Percentiles rank a stretch among this genome's conserved stretches.
phyloP scores from a whole-genome alignment of 1,140 invertebrate genomes.

The Pomacea maculata region DNA sequence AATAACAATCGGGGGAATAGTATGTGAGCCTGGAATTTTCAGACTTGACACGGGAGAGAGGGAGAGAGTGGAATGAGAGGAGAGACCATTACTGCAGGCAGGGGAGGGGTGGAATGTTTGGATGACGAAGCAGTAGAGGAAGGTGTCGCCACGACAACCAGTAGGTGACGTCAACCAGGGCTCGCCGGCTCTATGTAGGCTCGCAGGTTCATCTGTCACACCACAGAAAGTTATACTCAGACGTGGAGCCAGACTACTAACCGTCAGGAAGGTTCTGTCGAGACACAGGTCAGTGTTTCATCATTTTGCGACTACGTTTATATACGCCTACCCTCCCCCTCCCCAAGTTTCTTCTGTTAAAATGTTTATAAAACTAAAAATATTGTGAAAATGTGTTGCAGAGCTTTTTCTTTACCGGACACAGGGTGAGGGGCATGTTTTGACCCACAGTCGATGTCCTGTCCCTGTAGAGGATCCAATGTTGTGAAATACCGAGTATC shows the following conservation, averaged over 20 bases:
- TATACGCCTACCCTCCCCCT: neutral
- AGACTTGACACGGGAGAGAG: neutral
- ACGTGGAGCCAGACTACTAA: neutral
- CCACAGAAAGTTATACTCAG: too few species aligned
- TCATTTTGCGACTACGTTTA: neutral
- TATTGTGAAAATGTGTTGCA: neutral
- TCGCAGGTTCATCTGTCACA: neutral
- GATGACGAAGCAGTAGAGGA: neutral
- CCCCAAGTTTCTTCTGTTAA: neutral
- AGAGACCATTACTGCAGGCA: too few species aligned
- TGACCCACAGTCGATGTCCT: too few species aligned
- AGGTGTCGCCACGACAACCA: neutral
- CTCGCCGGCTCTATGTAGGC: neutral
- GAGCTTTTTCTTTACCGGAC: neutral
- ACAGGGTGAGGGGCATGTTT: too few species aligned
- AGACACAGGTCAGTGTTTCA: neutral
- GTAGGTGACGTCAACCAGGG: neutral
- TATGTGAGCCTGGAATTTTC: neutral
- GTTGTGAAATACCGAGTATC: too few species aligned
- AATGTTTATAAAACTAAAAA: neutral
- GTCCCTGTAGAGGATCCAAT: too few species aligned
- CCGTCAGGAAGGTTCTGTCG: neutral
- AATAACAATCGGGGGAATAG: neutral
- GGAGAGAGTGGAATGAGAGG: neutral
- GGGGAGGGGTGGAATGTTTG: neutral